These are phyloP conservation scores for Drosophila biarmipes DNA, from an alignment of 1,140 invertebrate species.

Conservation along the genomic window DNA sequence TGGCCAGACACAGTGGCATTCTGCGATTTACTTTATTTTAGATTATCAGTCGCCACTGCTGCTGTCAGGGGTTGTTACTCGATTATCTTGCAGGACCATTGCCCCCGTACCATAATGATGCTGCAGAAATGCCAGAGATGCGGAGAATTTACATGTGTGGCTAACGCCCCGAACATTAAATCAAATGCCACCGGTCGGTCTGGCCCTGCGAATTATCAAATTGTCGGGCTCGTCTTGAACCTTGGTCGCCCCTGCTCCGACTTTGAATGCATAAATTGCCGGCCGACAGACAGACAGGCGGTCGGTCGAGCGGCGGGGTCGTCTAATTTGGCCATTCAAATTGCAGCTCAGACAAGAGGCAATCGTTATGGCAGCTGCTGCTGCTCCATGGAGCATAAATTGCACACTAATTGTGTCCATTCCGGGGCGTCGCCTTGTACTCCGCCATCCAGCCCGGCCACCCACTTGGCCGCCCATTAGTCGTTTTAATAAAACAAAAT, in stretches of 20 bases:
- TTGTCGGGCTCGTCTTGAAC: conserved; percentile 23
- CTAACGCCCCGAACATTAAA: conserved; percentile 62
- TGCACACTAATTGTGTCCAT: conserved; percentile 81
- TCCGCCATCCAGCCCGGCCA: conserved; percentile 20
- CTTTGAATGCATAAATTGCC: conserved; percentile 59
- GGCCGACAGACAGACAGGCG: conserved; percentile 28
- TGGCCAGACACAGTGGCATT: conserved; percentile 52
- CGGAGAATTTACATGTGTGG: conserved; percentile 70
- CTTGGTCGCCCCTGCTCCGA: conserved; percentile 21
- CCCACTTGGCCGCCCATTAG: conserved; percentile 33
- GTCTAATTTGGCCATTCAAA: conserved; percentile 74
- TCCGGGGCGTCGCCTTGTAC: conserved; percentile 45
- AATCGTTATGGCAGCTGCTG: conserved; percentile 53
- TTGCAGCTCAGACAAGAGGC: conserved; percentile 69
- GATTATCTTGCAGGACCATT: conserved; percentile 10
- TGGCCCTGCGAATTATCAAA: conserved; percentile 57
- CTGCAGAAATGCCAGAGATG: conserved; percentile 32
- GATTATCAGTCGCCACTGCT: conserved; percentile 54
- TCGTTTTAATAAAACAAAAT: conserved; percentile 62
- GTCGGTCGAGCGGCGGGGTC: conserved; percentile 7
- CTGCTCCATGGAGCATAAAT: conserved; percentile 68
- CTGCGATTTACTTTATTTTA: conserved; percentile 31
- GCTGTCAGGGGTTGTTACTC: conserved; percentile 23
- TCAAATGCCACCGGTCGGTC: conserved; percentile 56
- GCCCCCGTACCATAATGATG: conserved; percentile 36